A percentile compares a stretch with the other conserved stretches of the same genome.
These are phyloP conservation scores for Podotricha telesiphe DNA, from an alignment of 2,888 invertebrate genomes.

Conservation along the genomic window DNA sequence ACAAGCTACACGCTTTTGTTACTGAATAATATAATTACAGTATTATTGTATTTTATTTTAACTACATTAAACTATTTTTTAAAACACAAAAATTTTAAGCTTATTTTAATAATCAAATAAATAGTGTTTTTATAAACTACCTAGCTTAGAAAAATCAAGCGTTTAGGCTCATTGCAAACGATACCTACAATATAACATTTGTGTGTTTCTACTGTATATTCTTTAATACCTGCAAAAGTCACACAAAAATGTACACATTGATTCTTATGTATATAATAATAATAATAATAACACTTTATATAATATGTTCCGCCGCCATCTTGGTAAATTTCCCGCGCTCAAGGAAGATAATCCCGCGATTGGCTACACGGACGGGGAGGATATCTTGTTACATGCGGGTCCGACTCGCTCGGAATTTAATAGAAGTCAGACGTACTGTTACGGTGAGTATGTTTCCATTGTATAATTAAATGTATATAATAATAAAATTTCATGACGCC, in stretches of 20 bases:
- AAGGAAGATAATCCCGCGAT: constrained; percentile 72
- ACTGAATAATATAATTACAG: too few relatives aligned
- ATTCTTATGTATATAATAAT: constrained; percentile 9
- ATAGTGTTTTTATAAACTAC: too few relatives aligned
- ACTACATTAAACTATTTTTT: too few relatives aligned
- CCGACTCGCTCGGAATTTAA: constrained; percentile 34
- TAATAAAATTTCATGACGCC: background rate
- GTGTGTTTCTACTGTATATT: background rate
- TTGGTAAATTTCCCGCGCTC: constrained; percentile 65
- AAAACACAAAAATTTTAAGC: too few relatives aligned
- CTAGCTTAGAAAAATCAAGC: too few relatives aligned
- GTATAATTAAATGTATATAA: constrained; percentile 17
- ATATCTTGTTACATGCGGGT: constrained; percentile 55
- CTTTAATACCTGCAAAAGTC: background rate
- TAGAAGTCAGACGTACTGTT: constrained; percentile 32
- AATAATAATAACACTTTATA: constrained; percentile 20
- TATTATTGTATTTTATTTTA: too few relatives aligned
- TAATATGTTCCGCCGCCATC: constrained; percentile 58
- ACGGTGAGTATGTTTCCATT: constrained; percentile 13
- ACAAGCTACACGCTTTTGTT: too few relatives aligned
- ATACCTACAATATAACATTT: too few relatives aligned
- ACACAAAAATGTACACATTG: background rate
- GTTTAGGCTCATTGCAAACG: too few relatives aligned
- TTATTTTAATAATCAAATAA: too few relatives aligned
- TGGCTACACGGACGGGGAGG: constrained; percentile 58